phyloP scores from a whole-genome alignment of 2,888 invertebrate species.

The Lathronympha strigana region DNA sequence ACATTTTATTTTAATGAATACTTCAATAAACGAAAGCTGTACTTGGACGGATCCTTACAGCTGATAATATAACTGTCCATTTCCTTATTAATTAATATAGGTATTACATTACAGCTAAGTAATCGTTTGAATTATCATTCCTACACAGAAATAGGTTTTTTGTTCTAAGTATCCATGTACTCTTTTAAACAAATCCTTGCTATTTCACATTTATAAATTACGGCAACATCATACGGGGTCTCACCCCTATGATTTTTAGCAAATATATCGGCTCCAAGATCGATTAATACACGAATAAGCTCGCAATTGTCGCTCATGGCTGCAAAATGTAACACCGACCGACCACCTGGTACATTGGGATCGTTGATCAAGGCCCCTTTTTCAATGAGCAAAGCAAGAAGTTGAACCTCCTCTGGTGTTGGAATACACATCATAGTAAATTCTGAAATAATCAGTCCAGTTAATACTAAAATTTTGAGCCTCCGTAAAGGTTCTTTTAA shows the following conservation, averaged over 20 bases:
- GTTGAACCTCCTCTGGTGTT: slow-evolving; percentile 62
- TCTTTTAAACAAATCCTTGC: slow-evolving; percentile 55
- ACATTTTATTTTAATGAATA: not conserved
- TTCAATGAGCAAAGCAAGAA: slow-evolving; percentile 65
- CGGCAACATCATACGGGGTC: slow-evolving; percentile 71
- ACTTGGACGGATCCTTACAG: too few species aligned
- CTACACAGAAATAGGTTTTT: not conserved
- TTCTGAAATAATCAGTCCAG: slow-evolving; percentile 56
- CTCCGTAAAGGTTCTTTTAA: too few species aligned
- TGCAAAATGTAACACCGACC: slow-evolving; percentile 79
- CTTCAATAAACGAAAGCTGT: not conserved
- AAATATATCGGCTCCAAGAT: slow-evolving; percentile 65
- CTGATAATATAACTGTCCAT: too few species aligned
- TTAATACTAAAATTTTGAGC: not conserved
- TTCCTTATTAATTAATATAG: too few species aligned
- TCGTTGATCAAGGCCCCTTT: slow-evolving; percentile 70
- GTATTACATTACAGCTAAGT: too few species aligned
- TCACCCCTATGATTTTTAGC: slow-evolving; percentile 64
- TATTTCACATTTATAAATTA: slow-evolving; percentile 60
- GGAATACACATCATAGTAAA: slow-evolving; percentile 72
- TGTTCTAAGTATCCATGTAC: not conserved
- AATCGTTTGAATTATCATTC: too few species aligned
- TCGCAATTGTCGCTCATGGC: slow-evolving; percentile 75
- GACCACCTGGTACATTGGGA: slow-evolving; percentile 65
- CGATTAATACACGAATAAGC: slow-evolving; percentile 64